Evolutionary conservation across 2,113 vertebrate species (phyloP), one percentile per base, ranked within the genome.

Genomic region (Rhea pennata): DNA sequence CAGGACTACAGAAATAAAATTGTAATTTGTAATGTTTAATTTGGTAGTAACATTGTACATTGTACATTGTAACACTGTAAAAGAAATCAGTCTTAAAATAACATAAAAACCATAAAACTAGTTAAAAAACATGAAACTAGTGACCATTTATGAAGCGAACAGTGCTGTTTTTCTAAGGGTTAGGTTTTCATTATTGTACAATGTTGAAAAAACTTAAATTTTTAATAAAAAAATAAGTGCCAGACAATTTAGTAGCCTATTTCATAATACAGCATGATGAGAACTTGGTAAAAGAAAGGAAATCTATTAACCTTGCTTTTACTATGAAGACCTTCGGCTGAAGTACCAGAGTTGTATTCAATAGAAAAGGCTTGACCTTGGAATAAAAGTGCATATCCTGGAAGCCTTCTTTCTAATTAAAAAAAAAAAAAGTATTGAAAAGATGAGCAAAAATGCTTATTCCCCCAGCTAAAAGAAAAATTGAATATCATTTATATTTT

Each of bases 231-330:
- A 95, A 95, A 83, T 51, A 48, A 81, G 24, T 27, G 70, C 46
- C n/a, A 89, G 83, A 97, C 97, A 97, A 96, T 98, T 97, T 98
- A 93, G 92, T 84, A 98, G 97, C 97, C 56, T 59, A 97, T 97
- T 98, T 98, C 97, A 97, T 98, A 98, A 98, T 98, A 97, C 96
- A 97, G 86, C 94, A 83, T 90, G 98, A 98, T 98, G 98, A 97
- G 98, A 98, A 97, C 97, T 97, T 97, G 48, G 84, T 96, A 73
- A 96, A 98, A 98, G 96, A 98, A 98, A 98, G 97, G 96, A 98
- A 98, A 93, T 98, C 98, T 98, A 97, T 99, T 99, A 98, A 98
- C 98, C 97, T 98, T 98, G 98, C 97, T 98, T 98, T 98, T 97
- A 97, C 97, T 98, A 98, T 98, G 97, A 98, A 98, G 98, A 98